These are phyloP conservation scores for Drosophila paramelanica DNA, from an alignment of 2,888 invertebrate genomes.

Conservation along the genomic window DNA sequence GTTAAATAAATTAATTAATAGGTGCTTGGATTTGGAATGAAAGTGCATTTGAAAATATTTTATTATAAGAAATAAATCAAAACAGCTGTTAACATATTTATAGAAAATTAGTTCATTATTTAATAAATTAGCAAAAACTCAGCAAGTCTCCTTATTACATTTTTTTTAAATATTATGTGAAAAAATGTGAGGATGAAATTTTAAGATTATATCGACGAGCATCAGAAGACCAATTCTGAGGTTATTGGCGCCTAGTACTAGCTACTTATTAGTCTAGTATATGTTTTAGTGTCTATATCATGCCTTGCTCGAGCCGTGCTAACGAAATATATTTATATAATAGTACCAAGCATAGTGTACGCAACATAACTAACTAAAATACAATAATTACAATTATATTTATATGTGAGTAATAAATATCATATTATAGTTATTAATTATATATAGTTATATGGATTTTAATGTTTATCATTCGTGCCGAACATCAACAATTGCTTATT, in stretches of 20 bases:
- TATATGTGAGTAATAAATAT: slow-evolving; percentile 28
- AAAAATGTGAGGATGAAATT: slow-evolving; percentile 13
- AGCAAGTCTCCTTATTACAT: background rate
- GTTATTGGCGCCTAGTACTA: slow-evolving; percentile 69
- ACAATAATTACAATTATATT: slow-evolving; percentile 11
- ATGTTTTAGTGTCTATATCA: slow-evolving; percentile 58
- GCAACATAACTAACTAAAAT: slow-evolving; percentile 32
- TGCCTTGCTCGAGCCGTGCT: slow-evolving; percentile 54
- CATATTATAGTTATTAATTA: slow-evolving; percentile 15
- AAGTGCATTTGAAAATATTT: background rate
- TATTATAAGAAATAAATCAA: background rate
- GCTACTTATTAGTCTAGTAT: slow-evolving; percentile 45
- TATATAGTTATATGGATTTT: slow-evolving; percentile 24
- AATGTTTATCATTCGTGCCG: slow-evolving; percentile 62
- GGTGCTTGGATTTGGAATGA: slow-evolving; percentile 1
- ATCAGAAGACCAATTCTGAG: slow-evolving; percentile 77
- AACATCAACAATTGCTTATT: slow-evolving; percentile 75
- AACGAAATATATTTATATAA: slow-evolving; percentile 8
- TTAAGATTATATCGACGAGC: slow-evolving; percentile 30
- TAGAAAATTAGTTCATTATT: no score
- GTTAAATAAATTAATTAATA: background rate
- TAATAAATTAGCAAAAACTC: background rate
- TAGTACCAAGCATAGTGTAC: background rate
- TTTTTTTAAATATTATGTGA: slow-evolving; percentile 5
- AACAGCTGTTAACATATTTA: no score